These are phyloP conservation scores for Amblyteles armatorius DNA, from an alignment of 2,888 invertebrate species.

Conservation along the genomic window DNA sequence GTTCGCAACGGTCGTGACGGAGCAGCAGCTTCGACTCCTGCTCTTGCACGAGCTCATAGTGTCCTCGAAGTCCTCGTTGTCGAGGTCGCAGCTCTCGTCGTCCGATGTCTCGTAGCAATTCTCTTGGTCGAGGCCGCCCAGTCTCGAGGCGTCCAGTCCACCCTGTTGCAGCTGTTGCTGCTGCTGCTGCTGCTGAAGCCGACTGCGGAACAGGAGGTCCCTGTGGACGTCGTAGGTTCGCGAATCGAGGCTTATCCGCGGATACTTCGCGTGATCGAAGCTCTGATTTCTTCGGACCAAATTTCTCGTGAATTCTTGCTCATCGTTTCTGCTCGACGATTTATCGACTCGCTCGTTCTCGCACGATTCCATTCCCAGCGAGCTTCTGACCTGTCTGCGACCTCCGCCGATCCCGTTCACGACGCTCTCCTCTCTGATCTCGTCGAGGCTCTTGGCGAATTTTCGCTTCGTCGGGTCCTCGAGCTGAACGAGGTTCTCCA, in stretches of 20 bases:
- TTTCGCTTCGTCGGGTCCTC: slow-evolving; percentile 80
- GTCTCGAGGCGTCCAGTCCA: slow-evolving; percentile 58
- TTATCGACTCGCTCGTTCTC: slow-evolving; percentile 58
- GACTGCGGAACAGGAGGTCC: slow-evolving; percentile 67
- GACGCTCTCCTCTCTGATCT: slow-evolving; percentile 78
- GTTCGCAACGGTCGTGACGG: slow-evolving; percentile 88
- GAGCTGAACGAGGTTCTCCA: slow-evolving; percentile 81
- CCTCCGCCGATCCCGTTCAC: slow-evolving; percentile 54
- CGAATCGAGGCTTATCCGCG: slow-evolving; percentile 74
- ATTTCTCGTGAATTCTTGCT: slow-evolving; percentile 65
- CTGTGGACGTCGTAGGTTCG: slow-evolving; percentile 80
- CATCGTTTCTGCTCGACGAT: slow-evolving; percentile 58
- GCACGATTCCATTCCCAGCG: slow-evolving; percentile 72
- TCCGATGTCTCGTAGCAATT: slow-evolving; percentile 81
- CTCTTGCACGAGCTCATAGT: slow-evolving; percentile 84
- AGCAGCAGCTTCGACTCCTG: slow-evolving; percentile 86
- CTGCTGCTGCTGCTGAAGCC: slow-evolving; percentile 67
- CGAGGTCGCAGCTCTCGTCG: slow-evolving; percentile 81
- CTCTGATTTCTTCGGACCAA: slow-evolving; percentile 80
- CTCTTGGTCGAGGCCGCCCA: slow-evolving; percentile 70
- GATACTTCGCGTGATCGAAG: slow-evolving; percentile 78
- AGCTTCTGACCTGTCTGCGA: slow-evolving; percentile 75
- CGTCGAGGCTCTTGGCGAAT: slow-evolving; percentile 80
- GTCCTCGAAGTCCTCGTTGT: slow-evolving; percentile 80
- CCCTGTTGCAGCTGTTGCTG: slow-evolving; percentile 53